These are phyloP conservation scores for Dichetophora obliterata DNA, from an alignment of 2,888 invertebrate species.

Conservation along the genomic window DNA sequence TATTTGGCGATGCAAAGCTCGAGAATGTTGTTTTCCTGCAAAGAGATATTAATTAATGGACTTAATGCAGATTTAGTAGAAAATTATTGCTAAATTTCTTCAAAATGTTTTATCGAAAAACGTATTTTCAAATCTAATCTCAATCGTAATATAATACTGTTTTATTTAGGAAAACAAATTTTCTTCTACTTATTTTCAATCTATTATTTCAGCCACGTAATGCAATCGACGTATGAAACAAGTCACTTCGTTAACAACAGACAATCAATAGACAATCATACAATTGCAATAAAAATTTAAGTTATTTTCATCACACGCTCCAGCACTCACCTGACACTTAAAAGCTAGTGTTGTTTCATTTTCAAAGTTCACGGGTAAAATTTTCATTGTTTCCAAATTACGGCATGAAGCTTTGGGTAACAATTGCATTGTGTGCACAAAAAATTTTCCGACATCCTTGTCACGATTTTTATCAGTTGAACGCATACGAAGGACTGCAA, in stretches of 20 bases:
- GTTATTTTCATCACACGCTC: neutral
- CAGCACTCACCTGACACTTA: slow-evolving; percentile 76
- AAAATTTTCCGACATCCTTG: slow-evolving; percentile 81
- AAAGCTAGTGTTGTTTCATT: slow-evolving; percentile 80
- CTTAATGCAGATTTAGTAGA: too few species aligned
- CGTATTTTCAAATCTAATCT: too few species aligned
- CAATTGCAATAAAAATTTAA: too few species aligned
- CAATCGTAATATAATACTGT: too few species aligned
- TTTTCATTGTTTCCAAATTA: slow-evolving; percentile 72
- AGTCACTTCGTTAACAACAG: too few species aligned
- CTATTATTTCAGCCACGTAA: too few species aligned
- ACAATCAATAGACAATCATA: too few species aligned
- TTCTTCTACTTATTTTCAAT: too few species aligned
- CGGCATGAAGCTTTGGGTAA: slow-evolving; percentile 85
- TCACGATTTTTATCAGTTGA: slow-evolving; percentile 74
- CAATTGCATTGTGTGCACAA: slow-evolving; percentile 90
- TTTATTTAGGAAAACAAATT: too few species aligned
- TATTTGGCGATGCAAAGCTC: slow-evolving; percentile 94
- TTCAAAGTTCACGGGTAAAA: slow-evolving; percentile 75
- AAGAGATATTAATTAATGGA: neutral
- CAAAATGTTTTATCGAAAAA: too few species aligned
- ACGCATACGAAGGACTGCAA: slow-evolving; percentile 73
- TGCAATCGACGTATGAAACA: too few species aligned
- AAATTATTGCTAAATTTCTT: too few species aligned
- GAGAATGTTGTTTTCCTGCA: slow-evolving; percentile 80